A percentile compares a stretch with the other conserved stretches of the same genome.
Conservation (phyloP, 2,113 vertebrate genomes). For the Sylvicapra grimmia region DNA sequence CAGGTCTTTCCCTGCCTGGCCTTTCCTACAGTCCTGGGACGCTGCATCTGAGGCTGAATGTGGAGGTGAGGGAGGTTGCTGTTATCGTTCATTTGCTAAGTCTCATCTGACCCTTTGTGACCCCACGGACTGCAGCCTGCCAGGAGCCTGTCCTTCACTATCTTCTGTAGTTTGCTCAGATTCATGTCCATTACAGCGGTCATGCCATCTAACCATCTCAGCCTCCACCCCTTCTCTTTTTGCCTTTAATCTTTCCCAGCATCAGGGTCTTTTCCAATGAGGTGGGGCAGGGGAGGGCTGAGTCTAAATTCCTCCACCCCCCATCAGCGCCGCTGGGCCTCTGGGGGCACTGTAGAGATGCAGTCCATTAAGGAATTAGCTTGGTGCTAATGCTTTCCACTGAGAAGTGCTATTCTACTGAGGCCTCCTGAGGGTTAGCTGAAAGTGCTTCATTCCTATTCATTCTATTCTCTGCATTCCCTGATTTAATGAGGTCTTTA, state of each 20-base stretch:
- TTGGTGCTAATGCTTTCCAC: background rate
- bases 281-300: rapidly evolving
- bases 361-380: slow-evolving; percentile 8
- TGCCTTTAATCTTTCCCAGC: background rate
- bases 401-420: background rate
- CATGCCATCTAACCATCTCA: background rate
- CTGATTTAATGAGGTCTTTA: slow-evolving; percentile 55
- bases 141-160: background rate
- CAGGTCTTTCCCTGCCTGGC: background rate
- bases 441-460: slow-evolving; percentile 45
- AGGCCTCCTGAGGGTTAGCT: background rate
- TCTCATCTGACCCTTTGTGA: background rate
- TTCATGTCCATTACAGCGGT: background rate
- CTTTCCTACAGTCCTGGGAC: background rate
- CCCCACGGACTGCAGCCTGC: background rate
- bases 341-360: background rate
- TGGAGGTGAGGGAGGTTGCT: background rate
- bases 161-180: background rate
- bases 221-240: background rate
- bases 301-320: background rate
- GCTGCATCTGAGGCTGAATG: background rate
- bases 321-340: background rate
- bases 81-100: background rate
- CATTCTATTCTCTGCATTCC: slow-evolving; percentile 30
- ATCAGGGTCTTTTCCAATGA: background rate